These are phyloP conservation scores for Dendrolimus houi DNA, from an alignment of 2,888 invertebrate genomes.

Conservation along the genomic window DNA sequence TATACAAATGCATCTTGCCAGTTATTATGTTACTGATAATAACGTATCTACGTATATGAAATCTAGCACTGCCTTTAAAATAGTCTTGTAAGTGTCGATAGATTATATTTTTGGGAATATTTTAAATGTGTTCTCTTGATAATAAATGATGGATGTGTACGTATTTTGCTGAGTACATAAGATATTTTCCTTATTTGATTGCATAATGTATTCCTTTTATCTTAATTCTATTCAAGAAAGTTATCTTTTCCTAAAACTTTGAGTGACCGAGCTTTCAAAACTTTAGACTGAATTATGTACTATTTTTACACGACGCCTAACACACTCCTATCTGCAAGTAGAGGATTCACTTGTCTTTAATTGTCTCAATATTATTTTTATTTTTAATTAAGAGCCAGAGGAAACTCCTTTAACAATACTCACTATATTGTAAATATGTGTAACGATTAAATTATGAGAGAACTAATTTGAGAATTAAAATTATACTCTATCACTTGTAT, in stretches of 20 bases:
- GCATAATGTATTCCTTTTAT: background rate
- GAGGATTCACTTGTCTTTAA: background rate
- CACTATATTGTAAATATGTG: constrained; percentile 66
- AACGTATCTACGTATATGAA: constrained; percentile 4
- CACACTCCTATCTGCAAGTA: background rate
- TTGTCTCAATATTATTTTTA: background rate
- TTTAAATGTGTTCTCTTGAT: no score
- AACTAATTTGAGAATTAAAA: constrained; percentile 56
- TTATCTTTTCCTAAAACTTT: background rate
- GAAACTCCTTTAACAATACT: constrained; percentile 58
- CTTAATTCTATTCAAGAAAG: background rate
- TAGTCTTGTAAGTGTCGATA: constrained; percentile 2
- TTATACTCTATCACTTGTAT: constrained; percentile 71
- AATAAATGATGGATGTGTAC: no score
- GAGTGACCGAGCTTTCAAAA: constrained; percentile 5
- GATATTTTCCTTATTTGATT: no score
- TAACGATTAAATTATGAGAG: constrained; percentile 38
- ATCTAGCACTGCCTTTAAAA: constrained; percentile 4
- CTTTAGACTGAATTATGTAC: constrained; percentile 16
- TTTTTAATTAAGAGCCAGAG: constrained; percentile 26
- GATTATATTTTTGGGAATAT: background rate
- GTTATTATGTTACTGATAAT: background rate
- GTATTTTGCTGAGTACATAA: no score
- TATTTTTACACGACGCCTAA: constrained; percentile 4
- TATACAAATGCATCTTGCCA: background rate